Base-by-base conservation (phyloP, 2,113 vertebrate genomes). In the Ivindomyrus marchei region DNA sequence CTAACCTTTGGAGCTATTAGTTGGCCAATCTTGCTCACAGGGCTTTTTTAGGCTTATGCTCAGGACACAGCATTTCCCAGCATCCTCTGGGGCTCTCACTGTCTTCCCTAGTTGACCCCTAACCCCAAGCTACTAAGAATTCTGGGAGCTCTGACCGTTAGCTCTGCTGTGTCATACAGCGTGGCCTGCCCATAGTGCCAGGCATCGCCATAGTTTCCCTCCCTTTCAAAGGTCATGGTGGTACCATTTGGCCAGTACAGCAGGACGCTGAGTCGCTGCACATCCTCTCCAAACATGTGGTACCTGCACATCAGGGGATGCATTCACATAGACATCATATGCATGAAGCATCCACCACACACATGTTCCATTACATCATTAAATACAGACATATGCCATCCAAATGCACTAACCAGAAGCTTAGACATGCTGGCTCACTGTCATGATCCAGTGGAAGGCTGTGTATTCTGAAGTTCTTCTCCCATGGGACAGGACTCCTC, bases 171-270 rank as follows among this genome's bases (percentile, higher is more conserved):
- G 92, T 96, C 93, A 87, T 97, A 97, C 90, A 99, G 92, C 58
- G 95, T 97, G 91, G 97, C 92, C 95, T 98, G 98, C 50, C 97
- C 98, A 4, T 96, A 96, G 93, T 97, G 97, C 98, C 98, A 99
- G 85, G 89, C 94, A 87, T 97, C 92, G 1, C 98, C 98, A 92
- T 97, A 99, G 94, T 98, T 97, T 88, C 98, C 97, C 84, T 97
- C 95, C 93, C 93, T 98, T 91, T 96, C 90, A 13, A 98, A 98
- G 88, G 97, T 3, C 0, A 93, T 89, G 2, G 93, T 95, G 89
- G 91, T 90, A 0, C 2, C 24, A 11, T 91, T 92, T 9, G 31
- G 0, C 0, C 80, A 21, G 56, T 70, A 89, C 27, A 93, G 85
- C 42, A 94, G 94, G 77, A 99, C 92, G 0, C 8, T 95, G 90